phyloP scores from a whole-genome alignment of 2,797 vertebrate genomes.

The Trachops cirrhosus region DNA sequence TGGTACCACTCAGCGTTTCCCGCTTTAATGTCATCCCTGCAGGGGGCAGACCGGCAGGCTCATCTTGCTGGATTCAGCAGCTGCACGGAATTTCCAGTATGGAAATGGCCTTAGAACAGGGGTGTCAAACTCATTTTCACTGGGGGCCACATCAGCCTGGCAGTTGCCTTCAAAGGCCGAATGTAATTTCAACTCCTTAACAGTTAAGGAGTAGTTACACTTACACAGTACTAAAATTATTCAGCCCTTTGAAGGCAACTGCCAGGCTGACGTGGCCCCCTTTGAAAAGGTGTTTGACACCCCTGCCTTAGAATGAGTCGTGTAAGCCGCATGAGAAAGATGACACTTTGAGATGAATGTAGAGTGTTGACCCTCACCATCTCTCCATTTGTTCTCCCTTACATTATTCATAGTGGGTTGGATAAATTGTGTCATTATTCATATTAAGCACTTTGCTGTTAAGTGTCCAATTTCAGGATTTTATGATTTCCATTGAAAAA shows the following conservation, averaged over 20 bases:
- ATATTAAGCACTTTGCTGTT: conserved; percentile 49
- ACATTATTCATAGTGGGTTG: background rate
- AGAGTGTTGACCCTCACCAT: background rate
- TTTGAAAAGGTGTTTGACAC: no score
- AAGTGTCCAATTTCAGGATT: conserved; percentile 5
- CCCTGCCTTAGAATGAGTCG: background rate
- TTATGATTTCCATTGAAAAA: conserved; percentile 53
- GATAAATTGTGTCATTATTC: conserved; percentile 12
- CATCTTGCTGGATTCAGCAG: background rate
- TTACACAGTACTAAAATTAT: no score
- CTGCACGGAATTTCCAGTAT: background rate
- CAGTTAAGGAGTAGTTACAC: no score
- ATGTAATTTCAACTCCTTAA: no score
- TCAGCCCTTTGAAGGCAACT: no score
- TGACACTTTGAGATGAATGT: background rate
- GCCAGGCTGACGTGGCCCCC: no score
- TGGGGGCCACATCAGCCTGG: no score
- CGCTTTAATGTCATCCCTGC: background rate
- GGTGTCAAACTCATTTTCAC: no score
- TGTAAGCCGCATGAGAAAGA: background rate
- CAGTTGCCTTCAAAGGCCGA: no score
- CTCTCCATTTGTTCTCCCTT: background rate
- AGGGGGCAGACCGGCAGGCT: background rate
- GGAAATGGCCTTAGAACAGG: background rate
- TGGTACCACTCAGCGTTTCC: background rate